A percentile compares a stretch with the other conserved stretches of the same genome.
Evolutionary conservation across 35 echinoderm and acorn worm species (phyloP).

Genomic region (Apostichopus japonicus): DNA sequence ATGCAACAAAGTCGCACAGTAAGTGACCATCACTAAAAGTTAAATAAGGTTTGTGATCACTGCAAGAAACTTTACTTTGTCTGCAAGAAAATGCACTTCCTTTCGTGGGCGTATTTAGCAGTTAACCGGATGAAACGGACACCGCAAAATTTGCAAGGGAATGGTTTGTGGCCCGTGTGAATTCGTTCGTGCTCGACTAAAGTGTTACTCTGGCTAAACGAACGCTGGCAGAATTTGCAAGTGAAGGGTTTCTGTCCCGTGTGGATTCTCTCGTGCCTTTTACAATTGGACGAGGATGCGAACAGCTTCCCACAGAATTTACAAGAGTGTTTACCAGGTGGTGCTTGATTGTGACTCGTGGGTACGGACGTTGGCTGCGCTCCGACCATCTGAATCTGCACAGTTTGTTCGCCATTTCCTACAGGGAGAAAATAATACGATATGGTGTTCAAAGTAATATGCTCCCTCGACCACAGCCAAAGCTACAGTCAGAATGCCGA

Average conservation of each 20-base stretch:
- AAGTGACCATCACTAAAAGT: too few species aligned
- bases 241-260: slow-evolving; percentile 52
- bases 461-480: neutral
- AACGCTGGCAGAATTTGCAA: slow-evolving; percentile 46
- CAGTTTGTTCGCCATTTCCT: neutral
- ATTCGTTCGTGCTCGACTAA: slow-evolving; percentile 18
- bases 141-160: slow-evolving; percentile 41
- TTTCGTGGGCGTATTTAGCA: slow-evolving; percentile 6
- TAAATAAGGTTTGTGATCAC: too few species aligned
- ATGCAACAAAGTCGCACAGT: too few species aligned
- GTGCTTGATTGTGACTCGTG: neutral
- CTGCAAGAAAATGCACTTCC: neutral
- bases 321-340: slow-evolving; percentile 27
- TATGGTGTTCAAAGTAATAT: neutral
- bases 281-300: slow-evolving; percentile 2
- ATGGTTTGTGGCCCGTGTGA: slow-evolving; percentile 37
- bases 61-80: too few species aligned
- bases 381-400: neutral
- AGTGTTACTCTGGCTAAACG: neutral
- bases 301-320: slow-evolving; percentile 10
- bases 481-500: too few species aligned
- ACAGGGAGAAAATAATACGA: slow-evolving; percentile 7
- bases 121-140: slow-evolving; percentile 31
- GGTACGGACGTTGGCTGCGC: neutral
- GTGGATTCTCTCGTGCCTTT: slow-evolving; percentile 37